phyloP scores from a whole-genome alignment of 2,888 invertebrate species.

The Epicampocera succincta region DNA sequence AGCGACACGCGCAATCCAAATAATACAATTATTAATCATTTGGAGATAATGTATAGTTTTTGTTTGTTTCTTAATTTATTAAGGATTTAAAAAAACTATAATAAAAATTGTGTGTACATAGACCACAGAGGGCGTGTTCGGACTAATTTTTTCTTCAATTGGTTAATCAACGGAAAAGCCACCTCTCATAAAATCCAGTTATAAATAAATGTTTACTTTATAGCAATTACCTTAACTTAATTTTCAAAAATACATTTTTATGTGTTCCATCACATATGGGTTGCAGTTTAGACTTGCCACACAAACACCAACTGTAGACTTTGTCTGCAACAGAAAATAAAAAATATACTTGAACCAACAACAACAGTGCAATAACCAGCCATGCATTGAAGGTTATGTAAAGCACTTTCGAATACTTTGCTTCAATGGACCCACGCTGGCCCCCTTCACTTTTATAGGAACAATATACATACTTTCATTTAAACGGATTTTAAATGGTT shows the following conservation, averaged over 20 bases:
- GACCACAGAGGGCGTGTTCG: too few species aligned
- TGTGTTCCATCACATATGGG: conserved; percentile 98
- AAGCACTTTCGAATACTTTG: conserved; percentile 49
- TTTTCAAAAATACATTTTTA: conserved; percentile 88
- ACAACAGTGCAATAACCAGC: conserved; percentile 10
- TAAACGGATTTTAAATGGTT: conserved; percentile 90
- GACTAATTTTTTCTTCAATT: too few species aligned
- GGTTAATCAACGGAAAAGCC: too few species aligned
- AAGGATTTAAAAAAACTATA: too few species aligned
- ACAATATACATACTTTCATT: conserved; percentile 83
- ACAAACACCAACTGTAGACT: conserved; percentile 95
- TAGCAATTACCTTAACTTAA: conserved; percentile 85
- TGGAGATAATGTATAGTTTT: too few species aligned
- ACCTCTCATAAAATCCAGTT: too few species aligned
- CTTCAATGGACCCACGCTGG: not conserved
- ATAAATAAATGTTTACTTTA: too few species aligned
- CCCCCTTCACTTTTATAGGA: conserved; percentile 25
- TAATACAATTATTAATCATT: too few species aligned
- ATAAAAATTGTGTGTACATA: too few species aligned
- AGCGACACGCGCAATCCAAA: too few species aligned
- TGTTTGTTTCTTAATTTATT: too few species aligned
- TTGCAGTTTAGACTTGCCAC: conserved; percentile 95
- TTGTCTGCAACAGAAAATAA: conserved; percentile 82
- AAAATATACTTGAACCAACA: conserved; percentile 64
- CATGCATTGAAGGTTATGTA: conserved; percentile 69